Evolutionary conservation across 2,113 vertebrate genomes (phyloP), one percentile per base, ranked within the genome.

Genomic region (Pithys albifrons): DNA sequence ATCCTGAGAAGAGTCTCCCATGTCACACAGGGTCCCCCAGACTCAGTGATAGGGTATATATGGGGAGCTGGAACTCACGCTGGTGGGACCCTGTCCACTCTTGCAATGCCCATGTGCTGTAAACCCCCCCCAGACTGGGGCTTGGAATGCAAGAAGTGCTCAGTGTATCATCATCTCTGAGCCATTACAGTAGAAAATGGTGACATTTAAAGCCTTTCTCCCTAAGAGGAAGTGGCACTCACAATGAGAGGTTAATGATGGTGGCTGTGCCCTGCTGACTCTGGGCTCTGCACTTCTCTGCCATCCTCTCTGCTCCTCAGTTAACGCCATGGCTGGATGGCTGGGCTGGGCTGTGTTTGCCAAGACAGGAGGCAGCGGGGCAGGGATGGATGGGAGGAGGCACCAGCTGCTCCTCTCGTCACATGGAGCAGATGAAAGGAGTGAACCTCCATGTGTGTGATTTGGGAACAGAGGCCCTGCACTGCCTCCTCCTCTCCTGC

Each of bases 61-160:
- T 48, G 20, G 9, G 61, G 61, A 31, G 11, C 14, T 57, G 28
- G 28, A 2, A 10, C 12, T 52, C 72, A 1, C 4, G 22, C 25
- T 79, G 31, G 14, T 54, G 37, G 64, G 12, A 58, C 0, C 4
- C 22, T 58, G 33, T 37, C 2, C 0, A 0, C 48, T 67, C 52
- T 45, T 67, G 29, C 41, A 23, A 20, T 20, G 22, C 23, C 54
- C 27, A 20, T 0, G 0, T 10, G 6, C 67, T 45, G 43, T 75
- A 72, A 62, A 37, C 15, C 15, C 76, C 49, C 49, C 7, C 29
- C 17, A 12, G 10, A 19, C 31, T 24, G 35, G 35, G 10, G 64
- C 31, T 75, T 57, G 14, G 1, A 7, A 8, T 1, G 4, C 16
- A 22, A 49, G 74, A 20, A 5, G 23, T 12, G 12, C 65, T 74